Conservation (phyloP, 2,113 vertebrate genomes). For the Ctenomys sociabilis region DNA sequence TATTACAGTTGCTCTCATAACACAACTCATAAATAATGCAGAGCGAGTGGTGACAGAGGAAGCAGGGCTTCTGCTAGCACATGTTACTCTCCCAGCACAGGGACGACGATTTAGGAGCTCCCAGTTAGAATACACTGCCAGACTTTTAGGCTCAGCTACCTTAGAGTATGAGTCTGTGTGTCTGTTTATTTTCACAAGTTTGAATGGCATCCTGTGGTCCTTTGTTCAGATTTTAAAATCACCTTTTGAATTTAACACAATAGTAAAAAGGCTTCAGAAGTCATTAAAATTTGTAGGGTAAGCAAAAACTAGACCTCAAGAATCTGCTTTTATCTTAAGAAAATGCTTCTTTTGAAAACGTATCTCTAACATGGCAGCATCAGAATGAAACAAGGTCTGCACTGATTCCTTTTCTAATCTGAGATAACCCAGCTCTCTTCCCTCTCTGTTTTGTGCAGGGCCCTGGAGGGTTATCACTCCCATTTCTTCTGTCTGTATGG, state of each 20-base stretch:
- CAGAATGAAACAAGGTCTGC: neutral
- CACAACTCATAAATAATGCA: conserved; percentile 68
- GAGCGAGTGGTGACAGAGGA: neutral
- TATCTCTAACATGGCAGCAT: neutral
- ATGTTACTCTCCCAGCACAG: conserved; percentile 28
- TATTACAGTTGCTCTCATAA: conserved; percentile 51
- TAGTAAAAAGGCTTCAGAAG: neutral
- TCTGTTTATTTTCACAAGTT: neutral
- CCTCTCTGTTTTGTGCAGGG: neutral
- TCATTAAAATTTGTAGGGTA: neutral
- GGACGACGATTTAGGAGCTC: neutral
- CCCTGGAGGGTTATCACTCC: neutral
- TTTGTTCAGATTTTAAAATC: neutral
- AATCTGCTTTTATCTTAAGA: neutral
- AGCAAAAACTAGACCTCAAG: conserved; percentile 30
- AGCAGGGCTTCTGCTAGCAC: neutral
- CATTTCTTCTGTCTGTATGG: neutral
- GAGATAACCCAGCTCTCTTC: neutral
- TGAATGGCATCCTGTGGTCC: neutral
- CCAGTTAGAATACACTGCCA: conserved; percentile 13
- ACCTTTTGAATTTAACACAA: neutral
- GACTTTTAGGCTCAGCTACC: neutral
- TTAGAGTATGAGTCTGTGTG: neutral
- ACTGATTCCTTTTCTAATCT: neutral
- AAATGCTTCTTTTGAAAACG: neutral